These are phyloP conservation scores for Climacteris rufus DNA, from an alignment of 2,113 vertebrate species.

Conservation along the genomic window DNA sequence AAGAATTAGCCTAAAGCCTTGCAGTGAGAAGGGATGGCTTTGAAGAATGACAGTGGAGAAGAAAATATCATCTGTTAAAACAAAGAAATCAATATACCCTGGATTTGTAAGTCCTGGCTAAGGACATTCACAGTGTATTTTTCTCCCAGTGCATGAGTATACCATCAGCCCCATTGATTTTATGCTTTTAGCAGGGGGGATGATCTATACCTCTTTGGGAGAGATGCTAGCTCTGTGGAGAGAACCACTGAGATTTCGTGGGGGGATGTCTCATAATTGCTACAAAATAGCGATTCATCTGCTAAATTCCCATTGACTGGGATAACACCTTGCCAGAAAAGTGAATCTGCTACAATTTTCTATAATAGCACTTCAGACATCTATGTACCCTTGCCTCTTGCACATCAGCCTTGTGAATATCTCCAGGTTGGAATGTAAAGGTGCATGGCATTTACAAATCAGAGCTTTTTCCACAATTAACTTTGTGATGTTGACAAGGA, in stretches of 20 bases:
- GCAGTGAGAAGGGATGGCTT: neutral
- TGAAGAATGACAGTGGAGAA: neutral
- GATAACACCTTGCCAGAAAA: neutral
- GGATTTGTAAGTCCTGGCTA: neutral
- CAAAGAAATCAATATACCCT: constrained; percentile 35
- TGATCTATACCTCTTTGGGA: constrained; percentile 32
- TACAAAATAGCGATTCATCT: constrained; percentile 36
- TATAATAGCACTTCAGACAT: neutral
- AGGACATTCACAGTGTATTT: neutral
- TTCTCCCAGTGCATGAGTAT: constrained; percentile 6
- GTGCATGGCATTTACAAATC: neutral
- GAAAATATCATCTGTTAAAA: constrained; percentile 18
- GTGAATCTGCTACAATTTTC: neutral
- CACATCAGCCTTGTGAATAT: neutral
- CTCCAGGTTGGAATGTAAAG: neutral
- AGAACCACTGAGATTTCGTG: constrained; percentile 13
- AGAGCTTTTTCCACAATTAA: neutral
- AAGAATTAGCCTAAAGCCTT: neutral
- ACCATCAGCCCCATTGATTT: constrained; percentile 53
- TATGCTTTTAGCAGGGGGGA: constrained; percentile 24
- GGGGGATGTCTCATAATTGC: constrained; percentile 4
- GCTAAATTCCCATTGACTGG: constrained; percentile 13
- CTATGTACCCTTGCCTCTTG: neutral
- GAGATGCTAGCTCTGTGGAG: neutral
- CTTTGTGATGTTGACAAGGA: neutral